Base-by-base conservation (phyloP, 2,797 vertebrate species). In the Vespertilio murinus region DNA sequence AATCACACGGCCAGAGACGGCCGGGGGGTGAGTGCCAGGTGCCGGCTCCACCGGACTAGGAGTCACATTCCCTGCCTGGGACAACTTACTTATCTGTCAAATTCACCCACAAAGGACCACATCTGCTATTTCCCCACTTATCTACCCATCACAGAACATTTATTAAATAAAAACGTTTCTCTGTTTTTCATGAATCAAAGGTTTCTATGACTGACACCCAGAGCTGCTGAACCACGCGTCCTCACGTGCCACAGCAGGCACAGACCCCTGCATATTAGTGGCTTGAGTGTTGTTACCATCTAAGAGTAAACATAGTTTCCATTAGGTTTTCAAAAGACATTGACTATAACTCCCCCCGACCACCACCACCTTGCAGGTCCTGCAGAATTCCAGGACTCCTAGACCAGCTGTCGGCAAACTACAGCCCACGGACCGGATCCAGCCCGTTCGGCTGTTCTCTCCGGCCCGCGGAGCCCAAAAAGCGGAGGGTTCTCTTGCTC, bases 81-180 rank as follows among this genome's bases (percentile, higher is more conserved):
- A 77, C 42, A 88, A 69, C 69, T 52, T 52, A 61, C 30, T 49
- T 67, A 49, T 70, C 38, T 12, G 38, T 54, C 82, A 78, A 42
- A 56, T 18, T 56, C 28, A 40, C 17, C 38, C 38, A 82, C 0
- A 11, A 74, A 92, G 35, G 25, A 28, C 28, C 17, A 85, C 59
- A 75, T 49, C 30, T 38, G 42, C 65, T 69, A 25, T 45, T 74
- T 67, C 40, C 30, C 59, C 52, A 74, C 18, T 45, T 82, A 78
- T 22, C 84, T 78, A 74, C 3, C 18, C 9, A 94, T 6, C 23
- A 54, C 0, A 33, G 10, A 10, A 1, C 23, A 38, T 42, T 78
- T 82, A 30, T 67, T 87, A 82, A 75, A 18, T 12, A 28, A 71
- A 79, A 78, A 69, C 18, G 14, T 70, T 52, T 94, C 54, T 91